A percentile compares a stretch with the other conserved stretches of the same genome.
These are phyloP conservation scores for Sebastes miniatus DNA, from an alignment of 2,797 vertebrate genomes.

Conservation along the genomic window DNA sequence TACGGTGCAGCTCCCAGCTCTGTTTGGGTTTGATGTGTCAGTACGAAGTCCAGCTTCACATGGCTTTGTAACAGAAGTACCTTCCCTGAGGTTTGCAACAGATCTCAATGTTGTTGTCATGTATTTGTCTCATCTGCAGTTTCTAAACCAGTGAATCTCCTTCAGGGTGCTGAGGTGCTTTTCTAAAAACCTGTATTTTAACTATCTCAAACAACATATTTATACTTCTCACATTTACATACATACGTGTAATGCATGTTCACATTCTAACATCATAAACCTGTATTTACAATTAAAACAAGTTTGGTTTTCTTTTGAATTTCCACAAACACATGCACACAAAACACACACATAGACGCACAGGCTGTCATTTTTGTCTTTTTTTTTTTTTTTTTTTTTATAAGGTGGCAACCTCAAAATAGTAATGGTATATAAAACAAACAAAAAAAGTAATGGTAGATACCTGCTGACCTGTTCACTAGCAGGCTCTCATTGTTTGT, in stretches of 20 bases:
- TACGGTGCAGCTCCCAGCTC: constrained; percentile 47
- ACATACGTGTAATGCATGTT: constrained; percentile 43
- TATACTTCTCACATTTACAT: neutral
- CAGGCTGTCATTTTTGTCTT: neutral
- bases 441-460: neutral
- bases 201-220: constrained; percentile 8
- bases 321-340: constrained; percentile 3
- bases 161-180: constrained; percentile 14
- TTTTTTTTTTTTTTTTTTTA: neutral
- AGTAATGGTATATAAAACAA: neutral
- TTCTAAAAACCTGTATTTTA: constrained; percentile 10
- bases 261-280: constrained; percentile 8
- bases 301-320: neutral
- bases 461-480: constrained; percentile 29
- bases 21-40: constrained; percentile 36
- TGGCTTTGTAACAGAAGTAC: constrained; percentile 45
- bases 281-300: neutral
- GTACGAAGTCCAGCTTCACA: constrained; percentile 52
- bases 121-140: constrained; percentile 55
- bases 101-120: constrained; percentile 44
- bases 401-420: neutral
- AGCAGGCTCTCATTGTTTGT: constrained; percentile 67
- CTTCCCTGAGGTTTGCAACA: constrained; percentile 33
- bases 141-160: constrained; percentile 23
- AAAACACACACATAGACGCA: neutral